Evolutionary conservation across 2,797 vertebrate genomes (phyloP), one percentile per base, ranked within the genome.

Genomic region (Acanthopagrus latus): DNA sequence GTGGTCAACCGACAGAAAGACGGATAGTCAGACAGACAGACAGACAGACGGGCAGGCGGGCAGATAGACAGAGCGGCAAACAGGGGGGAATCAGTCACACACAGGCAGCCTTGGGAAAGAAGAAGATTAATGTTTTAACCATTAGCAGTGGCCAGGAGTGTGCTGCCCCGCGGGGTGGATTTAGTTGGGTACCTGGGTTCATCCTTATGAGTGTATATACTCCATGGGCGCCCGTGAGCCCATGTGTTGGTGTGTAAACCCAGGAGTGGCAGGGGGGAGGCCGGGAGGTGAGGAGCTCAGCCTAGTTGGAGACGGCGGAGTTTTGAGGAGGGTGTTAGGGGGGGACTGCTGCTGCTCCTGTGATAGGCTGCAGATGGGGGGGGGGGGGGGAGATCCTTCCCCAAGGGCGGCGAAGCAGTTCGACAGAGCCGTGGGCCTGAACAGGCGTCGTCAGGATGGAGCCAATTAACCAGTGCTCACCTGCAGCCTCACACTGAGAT

Each of bases 401-500:
- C 90, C 80, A 21, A 87, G 90, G 92, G 88, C 69, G 69, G 48
- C 77, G 52, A 67, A 65, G 78, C 85, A 72, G 54, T 78, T 89
- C 89, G 79, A 74, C 84, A 71, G 83, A 82, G 89, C 86, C 65
- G 47, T 78, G 73, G 86, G 92, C 91, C 86, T 47, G 68, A 89
- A 79, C 80, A 74, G 81, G 87, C 89, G 85, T 91, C 86, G 74
- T 88, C 88, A 84, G 93, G 91, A 94, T 90, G 91, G 94, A 94
- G 93, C 95, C 95, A 95, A 95, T 95, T 96, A 95, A 94, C 90
- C 83, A 82, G 77, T 80, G 90, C 93, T 95, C 94, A 95, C 93
- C 95, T 96, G 89, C 86, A 93, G 92, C 86, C 91, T 91, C 92
- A 85, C 92, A 83, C 92, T 83, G 91, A 92, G 88, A 91, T 68